Percentiles rank a stretch among this genome's conserved stretches.
These are phyloP conservation scores for Pimephales promelas DNA, from an alignment of 2,113 vertebrate genomes.

Conservation along the genomic window DNA sequence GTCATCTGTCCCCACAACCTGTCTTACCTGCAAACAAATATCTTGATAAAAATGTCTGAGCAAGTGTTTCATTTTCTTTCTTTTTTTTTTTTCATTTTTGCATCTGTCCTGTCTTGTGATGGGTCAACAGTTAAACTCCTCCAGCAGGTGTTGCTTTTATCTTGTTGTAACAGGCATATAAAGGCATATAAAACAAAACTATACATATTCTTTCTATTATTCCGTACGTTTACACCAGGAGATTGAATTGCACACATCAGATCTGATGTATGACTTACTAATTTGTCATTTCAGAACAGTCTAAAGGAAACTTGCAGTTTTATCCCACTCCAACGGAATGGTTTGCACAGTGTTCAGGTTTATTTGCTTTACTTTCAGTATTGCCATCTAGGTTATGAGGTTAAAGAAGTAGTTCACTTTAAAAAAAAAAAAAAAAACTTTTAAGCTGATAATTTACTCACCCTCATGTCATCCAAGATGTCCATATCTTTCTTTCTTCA, in stretches of 20 bases:
- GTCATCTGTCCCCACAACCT: conserved; percentile 44
- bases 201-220: neutral
- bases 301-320: neutral
- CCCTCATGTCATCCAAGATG: too few species aligned
- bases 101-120: neutral
- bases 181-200: neutral
- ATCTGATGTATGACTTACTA: neutral
- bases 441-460: too few species aligned
- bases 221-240: neutral
- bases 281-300: neutral
- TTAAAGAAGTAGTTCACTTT: too few species aligned
- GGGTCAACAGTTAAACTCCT: neutral
- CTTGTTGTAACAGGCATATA: conserved; percentile 6
- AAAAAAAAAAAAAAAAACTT: too few species aligned
- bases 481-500: too few species aligned
- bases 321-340: neutral
- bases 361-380: neutral
- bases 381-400: neutral
- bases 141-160: neutral
- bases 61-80: conserved; percentile 17
- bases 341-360: neutral
- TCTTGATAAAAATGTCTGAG: conserved; percentile 13
- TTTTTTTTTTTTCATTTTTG: neutral
- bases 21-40: conserved; percentile 31
- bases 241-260: neutral